Evolutionary conservation across 2,888 invertebrate species (phyloP), one percentile per base, ranked within the genome.

Genomic region (Agriotes lineatus): DNA sequence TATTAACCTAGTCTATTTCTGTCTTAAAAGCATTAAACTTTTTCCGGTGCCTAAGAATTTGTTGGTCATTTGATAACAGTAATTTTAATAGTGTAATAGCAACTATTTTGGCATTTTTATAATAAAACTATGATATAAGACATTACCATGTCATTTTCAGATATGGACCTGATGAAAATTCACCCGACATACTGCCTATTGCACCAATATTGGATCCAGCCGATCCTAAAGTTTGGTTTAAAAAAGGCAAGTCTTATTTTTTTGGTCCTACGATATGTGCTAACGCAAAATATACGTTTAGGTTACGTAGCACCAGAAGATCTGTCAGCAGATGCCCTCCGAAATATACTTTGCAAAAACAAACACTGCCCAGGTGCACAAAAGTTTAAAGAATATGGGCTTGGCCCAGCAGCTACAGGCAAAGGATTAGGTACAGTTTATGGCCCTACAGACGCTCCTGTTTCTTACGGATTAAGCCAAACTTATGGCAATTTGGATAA

Each of bases 301-400:
- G 67, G n/a, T 35, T 25, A 12, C 1, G 12, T 67, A 12, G 12
- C 50, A 44, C 62, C 68, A 5, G 57, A 30, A n/a, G 35, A 68
- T 16, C 18, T 68, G 59, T 82, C 82, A 0, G 73, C 77, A 0
- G 79, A 80, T 5, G 75, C 76, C 52, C 79, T 83, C 37, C 78
- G 78, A 19, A 68, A 73, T 30, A 57, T 70, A 12, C 50, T 78
- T 2, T 84, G 84, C 69, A 78, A 76, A 9, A 79, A 81, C 69
- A 78, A 76, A 50, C 77, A 82, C 66, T 85, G 85, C 69, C 84
- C 84, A 0, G 84, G 81, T 3, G 83, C 79, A 0, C 77, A 76
- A 44, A 80, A 81, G 61, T 85, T 85, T 67, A 82, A 82, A 69
- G 80, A 83, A 50, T 82, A 76, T 56, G 85, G 85, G 18, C 79